phyloP scores from a whole-genome alignment of 2,888 invertebrate species.

The Schrankia costaestrigalis region DNA sequence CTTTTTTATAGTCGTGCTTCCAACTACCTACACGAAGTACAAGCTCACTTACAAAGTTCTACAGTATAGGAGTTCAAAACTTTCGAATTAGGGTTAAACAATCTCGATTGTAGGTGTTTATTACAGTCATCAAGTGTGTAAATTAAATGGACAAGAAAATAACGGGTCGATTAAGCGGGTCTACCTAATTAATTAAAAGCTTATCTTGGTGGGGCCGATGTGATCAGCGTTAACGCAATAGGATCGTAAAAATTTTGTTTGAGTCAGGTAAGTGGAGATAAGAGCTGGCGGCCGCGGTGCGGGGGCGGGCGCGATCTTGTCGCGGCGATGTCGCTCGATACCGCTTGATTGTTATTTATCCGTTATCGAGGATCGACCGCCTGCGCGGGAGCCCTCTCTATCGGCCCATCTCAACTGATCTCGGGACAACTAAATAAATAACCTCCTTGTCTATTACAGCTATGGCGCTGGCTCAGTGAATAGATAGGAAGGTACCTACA shows the following conservation, averaged over 20 bases:
- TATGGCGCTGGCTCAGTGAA: slow-evolving; percentile 5
- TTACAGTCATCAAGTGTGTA: slow-evolving; percentile 58
- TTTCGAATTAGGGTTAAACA: slow-evolving; percentile 49
- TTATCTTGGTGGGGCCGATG: slow-evolving; percentile 49
- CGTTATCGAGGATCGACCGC: slow-evolving; percentile 57
- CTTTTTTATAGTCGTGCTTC: slow-evolving; percentile 11
- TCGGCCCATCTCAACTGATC: slow-evolving; percentile 51
- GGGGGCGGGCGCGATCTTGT: slow-evolving; percentile 32
- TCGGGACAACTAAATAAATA: slow-evolving; percentile 48
- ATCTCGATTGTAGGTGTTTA: slow-evolving; percentile 59
- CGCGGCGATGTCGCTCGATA: slow-evolving; percentile 57
- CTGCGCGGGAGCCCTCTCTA: slow-evolving; percentile 50
- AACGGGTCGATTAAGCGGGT: slow-evolving; percentile 55
- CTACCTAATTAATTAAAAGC: slow-evolving; percentile 64
- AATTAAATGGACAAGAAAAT: slow-evolving; percentile 61
- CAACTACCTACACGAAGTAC: slow-evolving; percentile 16
- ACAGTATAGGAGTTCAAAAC: slow-evolving; percentile 40
- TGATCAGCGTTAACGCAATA: slow-evolving; percentile 55
- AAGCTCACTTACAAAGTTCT: slow-evolving; percentile 23
- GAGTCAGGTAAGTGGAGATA: slow-evolving; percentile 48
- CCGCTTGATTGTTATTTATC: slow-evolving; percentile 66
- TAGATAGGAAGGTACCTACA: slow-evolving; percentile 1
- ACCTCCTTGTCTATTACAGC: slow-evolving; percentile 36
- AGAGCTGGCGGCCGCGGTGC: slow-evolving; percentile 26
- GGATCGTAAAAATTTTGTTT: slow-evolving; percentile 58